Base-by-base conservation (phyloP, 2,888 invertebrate genomes). In the Aricia artaxerxes region DNA sequence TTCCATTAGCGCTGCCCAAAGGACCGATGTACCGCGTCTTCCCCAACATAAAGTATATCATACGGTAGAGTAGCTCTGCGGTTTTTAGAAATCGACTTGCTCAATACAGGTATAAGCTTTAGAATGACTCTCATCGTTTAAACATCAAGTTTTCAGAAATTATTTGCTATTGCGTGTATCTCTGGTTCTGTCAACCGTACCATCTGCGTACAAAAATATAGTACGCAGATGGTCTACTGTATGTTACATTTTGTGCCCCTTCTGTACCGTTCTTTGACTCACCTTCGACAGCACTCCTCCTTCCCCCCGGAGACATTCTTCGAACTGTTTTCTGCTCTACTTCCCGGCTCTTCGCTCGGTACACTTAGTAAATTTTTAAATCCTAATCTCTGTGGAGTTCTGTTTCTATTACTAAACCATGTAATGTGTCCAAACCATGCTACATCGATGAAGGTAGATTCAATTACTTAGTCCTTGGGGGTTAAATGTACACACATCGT, bases 281-380 rank as follows among this genome's bases (percentile, higher is more conserved):
- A 4, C 31, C 64, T 24, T 24, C 61, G 9, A 9, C n/a, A n/a
- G 1, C 31, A 31, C 11, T 31, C 31, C 4, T 3, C 11, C 11
- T 4, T 24, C 31, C 31, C 31, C 64, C 35, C 64, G 11, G 4
- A 31, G 13, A 69, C 31, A 24, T 61, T 61, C 24, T 24, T 24
- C 31, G 4, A 69, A 69, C 31, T 24, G 24, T 61, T 69, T 69
- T 35, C 64, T 69, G 24, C 64, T 13, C 64, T 38, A 4, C 35
- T 38, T 16, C 35, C 35, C 35, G 31, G 64, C 64, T 31, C 64
- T 31, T 31, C 31, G 4, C 35, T 13, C 69, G 35, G 35, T 13
- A 64, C 64, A 31, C 31, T 69, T 69, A 69, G 35, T 69, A 35
- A 69, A 69, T 69, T 64, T 31, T 69, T 11, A 69, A 69, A 69